These are phyloP conservation scores for Eucriotettix oculatus DNA, from an alignment of 2,888 invertebrate species.

Conservation along the genomic window DNA sequence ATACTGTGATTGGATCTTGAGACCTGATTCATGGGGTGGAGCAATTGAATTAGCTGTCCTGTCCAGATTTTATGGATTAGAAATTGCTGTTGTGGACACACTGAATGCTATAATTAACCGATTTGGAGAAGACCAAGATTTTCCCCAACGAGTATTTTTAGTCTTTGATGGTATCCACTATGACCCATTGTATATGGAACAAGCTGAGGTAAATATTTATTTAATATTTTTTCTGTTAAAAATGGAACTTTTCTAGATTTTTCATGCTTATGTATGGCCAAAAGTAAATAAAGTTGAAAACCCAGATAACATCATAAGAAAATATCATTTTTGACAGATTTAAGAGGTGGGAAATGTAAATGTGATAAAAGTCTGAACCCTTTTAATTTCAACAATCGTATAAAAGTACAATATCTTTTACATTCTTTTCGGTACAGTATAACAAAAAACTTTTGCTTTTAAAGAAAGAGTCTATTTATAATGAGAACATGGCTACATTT, in stretches of 20 bases:
- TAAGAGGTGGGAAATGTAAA: too few relatives aligned
- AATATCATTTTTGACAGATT: too few relatives aligned
- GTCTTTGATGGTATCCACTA: slow-evolving; percentile 94
- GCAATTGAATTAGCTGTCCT: slow-evolving; percentile 84
- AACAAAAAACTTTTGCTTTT: too few relatives aligned
- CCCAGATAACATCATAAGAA: too few relatives aligned
- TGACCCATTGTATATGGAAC: slow-evolving; percentile 80
- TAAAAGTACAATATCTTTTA: too few relatives aligned
- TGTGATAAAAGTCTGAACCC: too few relatives aligned
- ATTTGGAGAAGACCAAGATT: slow-evolving; percentile 84
- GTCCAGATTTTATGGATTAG: slow-evolving; percentile 70
- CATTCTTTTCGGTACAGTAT: too few relatives aligned
- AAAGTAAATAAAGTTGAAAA: too few relatives aligned
- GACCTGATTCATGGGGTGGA: slow-evolving; percentile 86
- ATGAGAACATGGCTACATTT: too few relatives aligned
- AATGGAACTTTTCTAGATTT: neutral
- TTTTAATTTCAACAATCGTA: too few relatives aligned
- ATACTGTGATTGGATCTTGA: slow-evolving; percentile 82
- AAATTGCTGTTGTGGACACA: slow-evolving; percentile 88
- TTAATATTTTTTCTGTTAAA: neutral
- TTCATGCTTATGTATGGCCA: too few relatives aligned
- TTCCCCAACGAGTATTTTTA: slow-evolving; percentile 66
- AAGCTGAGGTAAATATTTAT: slow-evolving; percentile 48
- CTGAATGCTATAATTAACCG: slow-evolving; percentile 78
- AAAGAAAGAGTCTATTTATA: too few relatives aligned